Percentiles rank a stretch among this genome's conserved stretches.
Evolutionary conservation across 2,797 vertebrate genomes (phyloP).

Genomic region (Rhinoraja longicauda): DNA sequence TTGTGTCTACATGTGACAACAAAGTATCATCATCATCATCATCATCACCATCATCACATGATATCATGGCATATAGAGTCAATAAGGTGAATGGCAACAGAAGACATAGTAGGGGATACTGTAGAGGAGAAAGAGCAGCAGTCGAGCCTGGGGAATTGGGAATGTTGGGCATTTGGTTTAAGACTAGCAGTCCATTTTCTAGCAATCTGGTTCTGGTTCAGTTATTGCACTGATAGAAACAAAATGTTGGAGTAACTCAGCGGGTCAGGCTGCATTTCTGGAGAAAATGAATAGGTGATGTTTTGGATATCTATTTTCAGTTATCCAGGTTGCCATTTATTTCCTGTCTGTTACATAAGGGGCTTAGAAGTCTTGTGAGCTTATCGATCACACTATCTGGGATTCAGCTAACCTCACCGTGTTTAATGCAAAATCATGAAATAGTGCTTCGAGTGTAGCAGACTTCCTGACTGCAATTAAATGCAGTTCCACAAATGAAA

Average conservation of each 20-base stretch:
- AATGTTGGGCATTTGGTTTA: too few species aligned
- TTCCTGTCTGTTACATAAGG: not conserved
- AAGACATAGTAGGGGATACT: not conserved
- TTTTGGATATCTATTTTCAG: too few species aligned
- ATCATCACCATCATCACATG: too few species aligned
- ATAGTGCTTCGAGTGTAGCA: not conserved
- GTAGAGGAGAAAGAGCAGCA: too few species aligned
- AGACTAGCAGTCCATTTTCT: not conserved
- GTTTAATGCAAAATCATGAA: not conserved
- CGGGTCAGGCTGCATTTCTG: too few species aligned
- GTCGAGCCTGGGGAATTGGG: too few species aligned
- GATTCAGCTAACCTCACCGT: not conserved
- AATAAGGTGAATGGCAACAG: not conserved
- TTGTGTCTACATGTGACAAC: too few species aligned
- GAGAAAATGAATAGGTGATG: too few species aligned
- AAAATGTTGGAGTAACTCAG: too few species aligned
- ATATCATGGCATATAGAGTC: not conserved
- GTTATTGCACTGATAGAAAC: too few species aligned
- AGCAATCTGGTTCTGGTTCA: not conserved
- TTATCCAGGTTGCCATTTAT: too few species aligned
- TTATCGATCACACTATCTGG: not conserved
- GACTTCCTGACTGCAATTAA: not conserved
- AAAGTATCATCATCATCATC: too few species aligned
- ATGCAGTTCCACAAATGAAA: not conserved
- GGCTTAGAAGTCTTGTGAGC: not conserved